Percentiles rank a stretch among this genome's conserved stretches.
These are phyloP conservation scores for Oryzias curvinotus DNA, from an alignment of 2,113 vertebrate genomes.

Conservation along the genomic window DNA sequence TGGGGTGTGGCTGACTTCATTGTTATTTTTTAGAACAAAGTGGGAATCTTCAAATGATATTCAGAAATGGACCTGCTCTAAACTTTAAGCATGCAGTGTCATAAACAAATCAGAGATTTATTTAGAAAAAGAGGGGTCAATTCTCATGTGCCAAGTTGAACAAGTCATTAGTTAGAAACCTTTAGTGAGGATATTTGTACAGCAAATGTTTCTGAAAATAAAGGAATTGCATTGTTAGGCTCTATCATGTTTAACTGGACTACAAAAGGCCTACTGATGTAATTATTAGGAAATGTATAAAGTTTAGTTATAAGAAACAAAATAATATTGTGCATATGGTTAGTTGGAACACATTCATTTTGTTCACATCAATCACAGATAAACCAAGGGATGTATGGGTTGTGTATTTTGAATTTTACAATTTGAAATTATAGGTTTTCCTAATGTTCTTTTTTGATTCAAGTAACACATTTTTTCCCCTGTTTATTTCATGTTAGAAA, in stretches of 20 bases:
- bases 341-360: too few species aligned
- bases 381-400: too few species aligned
- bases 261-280: too few species aligned
- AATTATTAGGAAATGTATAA: too few species aligned
- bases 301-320: too few species aligned
- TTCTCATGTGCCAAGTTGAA: slow-evolving; percentile 65
- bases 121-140: slow-evolving; percentile 34
- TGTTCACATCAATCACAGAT: too few species aligned
- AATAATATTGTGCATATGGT: too few species aligned
- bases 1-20: slow-evolving; percentile 25
- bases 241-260: not conserved
- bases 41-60: slow-evolving; percentile 11
- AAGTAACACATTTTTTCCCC: too few species aligned
- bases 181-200: slow-evolving; percentile 55
- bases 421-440: too few species aligned
- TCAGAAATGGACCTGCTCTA: slow-evolving; percentile 31
- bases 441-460: too few species aligned
- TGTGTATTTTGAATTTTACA: too few species aligned
- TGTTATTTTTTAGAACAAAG: slow-evolving; percentile 24
- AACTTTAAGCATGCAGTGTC: slow-evolving; percentile 31
- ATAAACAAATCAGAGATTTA: slow-evolving; percentile 40
- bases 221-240: not conserved
- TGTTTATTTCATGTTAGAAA: too few species aligned
- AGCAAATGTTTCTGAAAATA: slow-evolving; percentile 48
- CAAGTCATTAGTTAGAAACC: slow-evolving; percentile 49